Percentiles rank a stretch among this genome's conserved stretches.
Evolutionary conservation across 2,888 invertebrate species (phyloP).

Genomic region (Strigamia transsilvanica): DNA sequence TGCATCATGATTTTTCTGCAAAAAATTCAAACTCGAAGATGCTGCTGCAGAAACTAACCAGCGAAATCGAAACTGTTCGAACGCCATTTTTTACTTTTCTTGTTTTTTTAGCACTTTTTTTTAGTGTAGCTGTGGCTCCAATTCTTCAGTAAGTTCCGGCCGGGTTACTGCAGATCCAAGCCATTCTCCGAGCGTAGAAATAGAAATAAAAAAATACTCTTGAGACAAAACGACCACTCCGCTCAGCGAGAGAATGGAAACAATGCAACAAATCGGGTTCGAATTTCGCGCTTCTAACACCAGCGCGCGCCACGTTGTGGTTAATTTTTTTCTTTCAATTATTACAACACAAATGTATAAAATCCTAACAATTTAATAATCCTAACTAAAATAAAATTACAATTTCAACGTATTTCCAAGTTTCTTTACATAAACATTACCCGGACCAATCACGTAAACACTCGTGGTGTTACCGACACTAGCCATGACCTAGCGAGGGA

Average conservation of each 20-base stretch:
- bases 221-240: background rate
- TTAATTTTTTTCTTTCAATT: background rate
- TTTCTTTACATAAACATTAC: too few relatives aligned
- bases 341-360: too few relatives aligned
- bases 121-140: background rate
- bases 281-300: background rate
- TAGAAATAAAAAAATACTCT: background rate
- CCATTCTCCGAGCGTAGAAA: background rate
- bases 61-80: background rate
- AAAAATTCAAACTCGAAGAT: background rate
- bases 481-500: background rate
- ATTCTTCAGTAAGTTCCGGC: background rate
- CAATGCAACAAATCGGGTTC: background rate
- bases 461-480: background rate
- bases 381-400: too few relatives aligned
- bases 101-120: background rate
- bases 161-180: background rate
- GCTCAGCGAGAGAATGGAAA: background rate
- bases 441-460: background rate
- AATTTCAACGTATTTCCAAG: too few relatives aligned
- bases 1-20: conserved; percentile 20
- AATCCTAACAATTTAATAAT: too few relatives aligned
- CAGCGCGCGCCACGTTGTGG: background rate
- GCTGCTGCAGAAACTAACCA: background rate
- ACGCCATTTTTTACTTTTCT: background rate